Conservation (phyloP, 23 tunicate genomes). For the Ciona savignyi region DNA sequence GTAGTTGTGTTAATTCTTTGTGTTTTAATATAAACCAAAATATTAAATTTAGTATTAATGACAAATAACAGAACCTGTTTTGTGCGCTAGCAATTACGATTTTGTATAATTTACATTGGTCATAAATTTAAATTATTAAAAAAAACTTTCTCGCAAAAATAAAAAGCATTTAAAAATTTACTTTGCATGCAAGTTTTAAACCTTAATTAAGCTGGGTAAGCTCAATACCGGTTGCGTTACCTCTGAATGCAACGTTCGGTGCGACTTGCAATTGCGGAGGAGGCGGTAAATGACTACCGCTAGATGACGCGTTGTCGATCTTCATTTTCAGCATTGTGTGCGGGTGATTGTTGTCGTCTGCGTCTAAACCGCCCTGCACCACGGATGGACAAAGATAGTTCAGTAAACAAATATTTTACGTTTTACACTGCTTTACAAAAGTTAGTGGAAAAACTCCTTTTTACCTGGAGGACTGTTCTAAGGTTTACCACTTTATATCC, state of each 20-base stretch:
- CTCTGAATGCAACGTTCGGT: constrained; percentile 9
- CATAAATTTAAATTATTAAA: no score
- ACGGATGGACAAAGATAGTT: background rate
- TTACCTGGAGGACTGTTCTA: background rate
- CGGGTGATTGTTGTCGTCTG: constrained; percentile 57
- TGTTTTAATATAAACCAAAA: no score
- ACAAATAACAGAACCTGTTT: no score
- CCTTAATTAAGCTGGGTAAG: no score
- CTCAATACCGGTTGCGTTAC: no score
- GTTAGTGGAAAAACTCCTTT: background rate
- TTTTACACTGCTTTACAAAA: background rate
- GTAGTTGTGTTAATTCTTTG: no score
- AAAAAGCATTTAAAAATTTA: no score
- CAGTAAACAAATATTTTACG: background rate
- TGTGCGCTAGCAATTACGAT: no score
- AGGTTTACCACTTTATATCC: background rate
- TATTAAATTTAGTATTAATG: no score
- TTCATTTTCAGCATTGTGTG: constrained; percentile 42
- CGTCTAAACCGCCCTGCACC: constrained; percentile 42
- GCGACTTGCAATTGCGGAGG: constrained; percentile 66
- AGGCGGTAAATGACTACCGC: constrained; percentile 41
- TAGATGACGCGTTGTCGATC: constrained; percentile 13
- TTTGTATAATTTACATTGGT: no score
- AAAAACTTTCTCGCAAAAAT: no score
- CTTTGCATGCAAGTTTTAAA: no score